Evolutionary conservation across 2,113 vertebrate species (phyloP), one percentile per base, ranked within the genome.

Genomic region (Lepidothrix coronata): DNA sequence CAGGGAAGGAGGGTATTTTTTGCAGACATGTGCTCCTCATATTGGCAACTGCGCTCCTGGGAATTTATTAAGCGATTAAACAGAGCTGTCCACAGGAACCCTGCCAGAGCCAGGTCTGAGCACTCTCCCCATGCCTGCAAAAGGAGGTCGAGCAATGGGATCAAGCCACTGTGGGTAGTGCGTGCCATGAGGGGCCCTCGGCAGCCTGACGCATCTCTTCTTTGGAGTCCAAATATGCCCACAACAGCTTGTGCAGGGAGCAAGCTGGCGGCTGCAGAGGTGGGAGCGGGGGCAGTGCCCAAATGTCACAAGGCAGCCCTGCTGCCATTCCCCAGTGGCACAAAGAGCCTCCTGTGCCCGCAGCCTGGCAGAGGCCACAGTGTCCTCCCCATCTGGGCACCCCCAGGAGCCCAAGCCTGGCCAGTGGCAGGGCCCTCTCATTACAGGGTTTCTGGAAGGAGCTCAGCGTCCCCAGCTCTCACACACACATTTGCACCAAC

Each of bases 371-470:
- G 46, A 16, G 44, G 48, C 58, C 5, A 0, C 33, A 21, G 28
- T 4, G 3, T 84, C 39, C 82, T 87, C 14, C 68, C 31, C 2
- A 3, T 2, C 3, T 1, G 1, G 27, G 9, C 35, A 63, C 49
- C 37, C 41, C 59, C 15, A 15, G 30, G 15, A 73, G 28, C n/a
- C 31, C 0, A 0, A 76, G 35, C 39, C 35, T 73, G 43, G 61
- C 51, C 31, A 1, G 0, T 0, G 3, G 49, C 6, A 2, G 30
- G 20, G 25, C 24, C 24, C 14, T 80, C 20, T 52, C 12, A 5
- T 70, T 33, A 27, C 70, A 58, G 20, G 22, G 18, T 57, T 65
- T 70, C 79, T 79, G 71, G 54, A 83, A 41, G 24, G 44, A 57
- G 16, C 55, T 52, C 44, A 70, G 46, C 31, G 8, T 86, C 31